Percentiles rank a stretch among this genome's conserved stretches.
These are phyloP conservation scores for Paradisaea rubra DNA, from an alignment of 2,113 vertebrate species.

Conservation along the genomic window DNA sequence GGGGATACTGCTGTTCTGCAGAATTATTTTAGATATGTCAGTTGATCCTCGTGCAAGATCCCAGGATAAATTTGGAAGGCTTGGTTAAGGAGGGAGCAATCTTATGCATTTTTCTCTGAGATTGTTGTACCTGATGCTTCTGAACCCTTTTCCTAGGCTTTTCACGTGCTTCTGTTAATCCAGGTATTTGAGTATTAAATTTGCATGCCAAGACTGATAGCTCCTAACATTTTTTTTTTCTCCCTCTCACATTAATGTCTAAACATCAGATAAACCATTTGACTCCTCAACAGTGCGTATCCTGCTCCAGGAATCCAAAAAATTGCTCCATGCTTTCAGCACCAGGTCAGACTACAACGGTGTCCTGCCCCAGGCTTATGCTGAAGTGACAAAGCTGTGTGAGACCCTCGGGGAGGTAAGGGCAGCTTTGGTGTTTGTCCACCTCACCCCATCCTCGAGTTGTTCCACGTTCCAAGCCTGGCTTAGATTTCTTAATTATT, in stretches of 20 bases:
- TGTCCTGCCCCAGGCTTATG: slow-evolving; percentile 66
- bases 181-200: background rate
- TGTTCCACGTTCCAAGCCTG: background rate
- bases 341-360: slow-evolving; percentile 74
- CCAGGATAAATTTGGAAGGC: background rate
- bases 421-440: background rate
- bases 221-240: background rate
- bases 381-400: slow-evolving; percentile 68
- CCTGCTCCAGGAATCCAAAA: slow-evolving; percentile 73
- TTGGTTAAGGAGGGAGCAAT: background rate
- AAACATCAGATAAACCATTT: slow-evolving; percentile 59
- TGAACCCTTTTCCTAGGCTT: background rate
- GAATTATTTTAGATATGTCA: background rate
- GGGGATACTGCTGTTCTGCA: background rate
- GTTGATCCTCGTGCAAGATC: background rate
- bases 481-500: background rate
- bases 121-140: background rate
- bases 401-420: slow-evolving; percentile 70
- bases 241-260: background rate
- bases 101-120: background rate
- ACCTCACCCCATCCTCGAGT: background rate
- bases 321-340: slow-evolving; percentile 75
- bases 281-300: slow-evolving; percentile 30
- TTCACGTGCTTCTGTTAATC: background rate
- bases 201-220: background rate